These are phyloP conservation scores for Samia ricini DNA, from an alignment of 1,140 invertebrate species.

Conservation along the genomic window DNA sequence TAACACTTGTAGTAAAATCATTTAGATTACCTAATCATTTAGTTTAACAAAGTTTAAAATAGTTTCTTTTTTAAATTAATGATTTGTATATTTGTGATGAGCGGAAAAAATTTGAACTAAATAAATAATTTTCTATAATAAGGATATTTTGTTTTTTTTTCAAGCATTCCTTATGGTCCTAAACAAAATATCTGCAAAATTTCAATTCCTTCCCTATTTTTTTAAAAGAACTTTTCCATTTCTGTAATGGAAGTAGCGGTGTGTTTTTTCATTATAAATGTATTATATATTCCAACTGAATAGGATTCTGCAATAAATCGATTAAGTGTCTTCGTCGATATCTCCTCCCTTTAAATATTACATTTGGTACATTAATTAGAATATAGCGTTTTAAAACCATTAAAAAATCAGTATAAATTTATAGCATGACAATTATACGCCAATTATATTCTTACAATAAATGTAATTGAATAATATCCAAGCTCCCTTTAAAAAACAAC, in stretches of 20 bases:
- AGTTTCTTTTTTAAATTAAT: too few relatives aligned
- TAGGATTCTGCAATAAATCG: constrained; percentile 47
- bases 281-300: neutral
- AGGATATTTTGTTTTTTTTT: neutral
- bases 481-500: too few relatives aligned
- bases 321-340: constrained; percentile 57
- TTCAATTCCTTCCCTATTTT: neutral
- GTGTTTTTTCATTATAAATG: neutral
- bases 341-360: constrained; percentile 45
- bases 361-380: constrained; percentile 12
- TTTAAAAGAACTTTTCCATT: neutral
- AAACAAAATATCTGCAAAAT: neutral
- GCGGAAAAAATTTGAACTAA: too few relatives aligned
- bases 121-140: too few relatives aligned
- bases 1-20: too few relatives aligned
- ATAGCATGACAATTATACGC: too few relatives aligned
- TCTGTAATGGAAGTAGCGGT: neutral
- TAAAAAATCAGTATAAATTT: too few relatives aligned
- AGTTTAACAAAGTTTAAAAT: too few relatives aligned
- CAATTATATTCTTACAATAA: too few relatives aligned
- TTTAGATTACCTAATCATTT: too few relatives aligned
- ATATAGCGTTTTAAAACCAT: neutral
- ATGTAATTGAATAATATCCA: too few relatives aligned
- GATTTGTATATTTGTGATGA: too few relatives aligned
- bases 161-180: neutral